A percentile compares a stretch with the other conserved stretches of the same genome.
Conservation (phyloP, 2,888 invertebrate species). For the Acrocera orbiculus region DNA sequence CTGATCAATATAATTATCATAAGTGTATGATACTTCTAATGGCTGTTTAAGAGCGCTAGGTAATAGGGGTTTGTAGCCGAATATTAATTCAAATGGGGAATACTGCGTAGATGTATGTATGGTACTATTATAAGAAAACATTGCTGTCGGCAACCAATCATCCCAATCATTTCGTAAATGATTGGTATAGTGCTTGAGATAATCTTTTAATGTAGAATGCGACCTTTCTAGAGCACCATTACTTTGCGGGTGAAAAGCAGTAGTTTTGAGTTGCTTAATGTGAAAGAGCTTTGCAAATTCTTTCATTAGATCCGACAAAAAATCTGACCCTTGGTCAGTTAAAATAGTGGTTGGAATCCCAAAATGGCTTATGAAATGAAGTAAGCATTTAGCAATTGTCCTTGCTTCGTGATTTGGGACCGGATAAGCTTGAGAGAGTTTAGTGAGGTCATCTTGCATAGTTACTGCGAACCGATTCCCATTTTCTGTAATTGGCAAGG, state of each 20-base stretch:
- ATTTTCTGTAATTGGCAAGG: slow-evolving; percentile 14
- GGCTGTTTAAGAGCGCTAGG: slow-evolving; percentile 4
- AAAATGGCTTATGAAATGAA: slow-evolving; percentile 3
- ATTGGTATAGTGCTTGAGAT: slow-evolving; percentile 17
- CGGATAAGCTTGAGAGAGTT: slow-evolving; percentile 18
- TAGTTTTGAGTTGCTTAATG: slow-evolving; percentile 18
- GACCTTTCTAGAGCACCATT: slow-evolving; percentile 17
- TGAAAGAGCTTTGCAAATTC: slow-evolving; percentile 17
- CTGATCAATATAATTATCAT: slow-evolving; percentile 7
- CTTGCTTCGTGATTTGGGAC: slow-evolving; percentile 19
- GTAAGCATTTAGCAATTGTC: slow-evolving; percentile 15
- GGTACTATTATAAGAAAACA: no score
- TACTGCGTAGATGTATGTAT: slow-evolving; percentile 5
- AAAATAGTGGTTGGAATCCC: slow-evolving; percentile 4
- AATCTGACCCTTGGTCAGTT: slow-evolving; percentile 11
- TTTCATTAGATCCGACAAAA: slow-evolving; percentile 15
- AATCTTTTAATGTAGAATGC: slow-evolving; percentile 19
- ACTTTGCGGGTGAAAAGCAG: slow-evolving; percentile 16
- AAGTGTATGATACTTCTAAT: slow-evolving; percentile 7
- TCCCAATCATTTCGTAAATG: slow-evolving; percentile 3
- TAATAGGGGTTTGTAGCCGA: slow-evolving; percentile 6
- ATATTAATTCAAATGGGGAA: slow-evolving; percentile 6
- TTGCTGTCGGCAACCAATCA: slow-evolving; percentile 1
- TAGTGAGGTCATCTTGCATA: slow-evolving; percentile 21
- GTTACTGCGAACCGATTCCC: slow-evolving; percentile 14